Evolutionary conservation across 2,113 vertebrate genomes (phyloP).

Genomic region (Alethe castanea): DNA sequence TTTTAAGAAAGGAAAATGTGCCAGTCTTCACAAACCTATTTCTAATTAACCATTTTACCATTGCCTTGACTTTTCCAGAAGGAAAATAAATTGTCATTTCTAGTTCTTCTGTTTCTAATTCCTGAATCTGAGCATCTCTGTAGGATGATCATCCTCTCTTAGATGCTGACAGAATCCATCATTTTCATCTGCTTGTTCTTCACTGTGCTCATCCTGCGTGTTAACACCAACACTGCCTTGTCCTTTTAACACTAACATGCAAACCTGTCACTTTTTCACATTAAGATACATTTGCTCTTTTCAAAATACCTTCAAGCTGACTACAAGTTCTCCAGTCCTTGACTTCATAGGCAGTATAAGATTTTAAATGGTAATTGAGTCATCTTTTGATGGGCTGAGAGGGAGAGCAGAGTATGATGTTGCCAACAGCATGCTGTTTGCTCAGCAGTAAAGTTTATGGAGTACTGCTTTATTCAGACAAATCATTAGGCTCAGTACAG

Average conservation of each 20-base stretch:
- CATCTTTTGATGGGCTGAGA: slow-evolving; percentile 32
- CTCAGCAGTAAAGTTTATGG: slow-evolving; percentile 59
- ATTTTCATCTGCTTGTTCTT: not conserved
- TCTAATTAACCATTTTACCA: not conserved
- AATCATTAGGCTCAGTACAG: slow-evolving; percentile 30
- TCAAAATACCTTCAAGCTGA: not conserved
- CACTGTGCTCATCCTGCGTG: not conserved
- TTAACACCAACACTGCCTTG: not conserved
- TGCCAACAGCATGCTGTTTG: slow-evolving; percentile 3
- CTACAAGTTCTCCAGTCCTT: slow-evolving; percentile 1
- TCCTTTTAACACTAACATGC: not conserved
- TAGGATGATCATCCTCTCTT: not conserved
- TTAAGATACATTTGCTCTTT: slow-evolving; percentile 20
- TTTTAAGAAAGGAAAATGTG: not conserved
- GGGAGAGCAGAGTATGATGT: not conserved
- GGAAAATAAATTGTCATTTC: not conserved
- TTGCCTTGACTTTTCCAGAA: not conserved
- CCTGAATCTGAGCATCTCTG: not conserved
- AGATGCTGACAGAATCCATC: not conserved
- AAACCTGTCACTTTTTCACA: not conserved
- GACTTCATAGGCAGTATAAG: slow-evolving; percentile 36
- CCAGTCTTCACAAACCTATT: not conserved
- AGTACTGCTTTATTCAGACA: slow-evolving; percentile 34
- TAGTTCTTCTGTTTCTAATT: not conserved
- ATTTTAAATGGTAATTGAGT: slow-evolving; percentile 48